phyloP scores from a whole-genome alignment of 2,113 vertebrate genomes.

The Gymnobelideus leadbeateri region DNA sequence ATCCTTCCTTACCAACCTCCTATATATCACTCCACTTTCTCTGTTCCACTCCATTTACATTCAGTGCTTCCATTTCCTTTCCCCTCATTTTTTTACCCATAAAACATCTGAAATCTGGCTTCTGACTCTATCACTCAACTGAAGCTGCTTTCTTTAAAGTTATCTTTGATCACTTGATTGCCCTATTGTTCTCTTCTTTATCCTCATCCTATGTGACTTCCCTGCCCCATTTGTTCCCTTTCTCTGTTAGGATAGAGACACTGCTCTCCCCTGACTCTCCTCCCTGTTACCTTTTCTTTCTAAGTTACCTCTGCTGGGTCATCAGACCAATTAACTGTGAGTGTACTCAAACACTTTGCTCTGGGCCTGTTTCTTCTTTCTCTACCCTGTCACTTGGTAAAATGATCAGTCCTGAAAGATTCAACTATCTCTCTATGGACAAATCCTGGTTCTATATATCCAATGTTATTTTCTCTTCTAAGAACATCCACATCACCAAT shows the following conservation, averaged over 20 bases:
- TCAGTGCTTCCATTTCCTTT: not conserved
- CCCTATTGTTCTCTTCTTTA: not conserved
- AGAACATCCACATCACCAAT: not conserved
- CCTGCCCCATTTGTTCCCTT: not conserved
- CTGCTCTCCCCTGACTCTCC: not conserved
- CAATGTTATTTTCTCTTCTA: not conserved
- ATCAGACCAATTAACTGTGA: not conserved
- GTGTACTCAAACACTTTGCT: not conserved
- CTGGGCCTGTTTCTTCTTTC: not conserved
- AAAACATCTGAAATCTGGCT: not conserved
- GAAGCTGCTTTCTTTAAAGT: not conserved
- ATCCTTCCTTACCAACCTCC: not conserved
- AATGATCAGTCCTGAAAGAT: not conserved
- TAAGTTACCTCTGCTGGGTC: not conserved
- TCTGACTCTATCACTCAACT: not conserved
- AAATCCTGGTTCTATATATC: not conserved
- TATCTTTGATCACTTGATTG: not conserved
- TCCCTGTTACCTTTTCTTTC: not conserved
- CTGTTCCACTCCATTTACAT: not conserved
- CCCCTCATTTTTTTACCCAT: not conserved
- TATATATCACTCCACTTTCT: not conserved
- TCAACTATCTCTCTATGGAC: not conserved
- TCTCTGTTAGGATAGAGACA: not conserved
- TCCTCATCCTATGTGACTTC: not conserved
- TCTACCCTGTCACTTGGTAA: not conserved